Conservation (phyloP, 2,888 invertebrate genomes). For the Laspeyria flexula region DNA sequence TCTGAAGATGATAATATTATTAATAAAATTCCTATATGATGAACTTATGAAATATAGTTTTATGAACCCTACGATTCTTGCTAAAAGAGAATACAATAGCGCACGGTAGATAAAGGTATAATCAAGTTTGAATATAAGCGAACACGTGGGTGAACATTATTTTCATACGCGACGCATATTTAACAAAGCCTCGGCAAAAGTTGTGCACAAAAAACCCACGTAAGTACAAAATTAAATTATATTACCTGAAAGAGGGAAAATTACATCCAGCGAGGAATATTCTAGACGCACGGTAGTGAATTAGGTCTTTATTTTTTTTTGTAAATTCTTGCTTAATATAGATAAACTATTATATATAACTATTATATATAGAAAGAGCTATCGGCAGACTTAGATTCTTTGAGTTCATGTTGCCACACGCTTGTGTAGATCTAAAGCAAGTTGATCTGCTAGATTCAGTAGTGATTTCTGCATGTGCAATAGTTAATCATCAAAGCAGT, state of each 20-base stretch:
- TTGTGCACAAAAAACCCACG: conserved; percentile 4
- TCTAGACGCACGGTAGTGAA: too few species aligned
- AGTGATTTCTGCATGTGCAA: conserved; percentile 21
- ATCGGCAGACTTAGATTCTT: not conserved
- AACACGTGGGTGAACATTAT: conserved; percentile 5
- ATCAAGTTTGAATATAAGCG: not conserved
- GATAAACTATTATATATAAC: too few species aligned
- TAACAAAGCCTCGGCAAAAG: conserved; percentile 14
- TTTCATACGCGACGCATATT: conserved; percentile 19
- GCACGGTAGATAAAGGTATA: too few species aligned
- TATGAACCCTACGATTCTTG: too few species aligned
- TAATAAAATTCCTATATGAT: too few species aligned
- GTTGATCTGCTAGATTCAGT: conserved; percentile 20
- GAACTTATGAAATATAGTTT: too few species aligned
- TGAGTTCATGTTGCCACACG: conserved; percentile 17
- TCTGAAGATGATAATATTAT: too few species aligned
- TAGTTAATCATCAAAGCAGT: conserved; percentile 19
- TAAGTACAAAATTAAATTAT: conserved; percentile 12
- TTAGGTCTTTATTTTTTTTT: too few species aligned
- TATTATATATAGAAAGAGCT: conserved; percentile 1
- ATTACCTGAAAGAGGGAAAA: conserved; percentile 13
- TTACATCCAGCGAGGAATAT: conserved; percentile 4
- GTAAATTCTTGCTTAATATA: too few species aligned
- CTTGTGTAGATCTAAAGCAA: conserved; percentile 18
- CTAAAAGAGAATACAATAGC: conserved; percentile 2